phyloP scores from a whole-genome alignment of 2,888 invertebrate species.

The Orthonychiurus folsomi region DNA sequence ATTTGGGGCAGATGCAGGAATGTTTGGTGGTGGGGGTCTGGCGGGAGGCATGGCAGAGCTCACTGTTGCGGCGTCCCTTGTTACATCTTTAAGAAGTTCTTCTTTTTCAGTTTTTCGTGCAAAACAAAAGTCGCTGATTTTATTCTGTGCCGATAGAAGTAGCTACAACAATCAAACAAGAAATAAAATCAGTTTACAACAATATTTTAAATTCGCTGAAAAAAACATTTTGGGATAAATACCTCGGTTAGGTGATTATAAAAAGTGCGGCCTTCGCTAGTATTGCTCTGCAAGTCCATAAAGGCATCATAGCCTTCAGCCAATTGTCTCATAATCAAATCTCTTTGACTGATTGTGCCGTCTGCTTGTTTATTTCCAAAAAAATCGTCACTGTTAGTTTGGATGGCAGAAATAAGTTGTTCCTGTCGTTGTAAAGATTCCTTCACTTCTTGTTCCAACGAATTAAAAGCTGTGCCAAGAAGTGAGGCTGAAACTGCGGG shows the following conservation, averaged over 20 bases:
- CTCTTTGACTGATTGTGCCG: constrained; percentile 59
- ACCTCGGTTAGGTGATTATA: constrained; percentile 84
- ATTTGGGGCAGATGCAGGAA: constrained; percentile 24
- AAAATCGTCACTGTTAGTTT: constrained; percentile 47
- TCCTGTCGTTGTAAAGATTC: constrained; percentile 67
- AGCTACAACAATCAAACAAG: constrained; percentile 62
- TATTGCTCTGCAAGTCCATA: constrained; percentile 78
- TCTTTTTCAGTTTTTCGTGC: constrained; percentile 99
- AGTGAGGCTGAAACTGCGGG: constrained; percentile 54
- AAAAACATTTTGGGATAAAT: too few relatives aligned
- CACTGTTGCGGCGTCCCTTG: constrained; percentile 31
- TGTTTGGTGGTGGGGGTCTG: constrained; percentile 40
- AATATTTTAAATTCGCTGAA: not conserved
- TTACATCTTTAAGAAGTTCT: constrained; percentile 67
- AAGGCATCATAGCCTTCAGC: constrained; percentile 87
- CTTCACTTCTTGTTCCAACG: constrained; percentile 66
- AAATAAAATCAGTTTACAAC: not conserved
- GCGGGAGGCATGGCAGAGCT: constrained; percentile 45
- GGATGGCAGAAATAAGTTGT: constrained; percentile 58
- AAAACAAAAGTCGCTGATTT: constrained; percentile 95
- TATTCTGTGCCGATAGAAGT: constrained; percentile 89
- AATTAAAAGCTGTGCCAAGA: constrained; percentile 64
- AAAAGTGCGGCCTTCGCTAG: constrained; percentile 93
- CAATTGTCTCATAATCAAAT: constrained; percentile 70
- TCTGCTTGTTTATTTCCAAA: constrained; percentile 44